A percentile compares a stretch with the other conserved stretches of the same genome.
phyloP scores from a whole-genome alignment of 2,888 invertebrate species.

The Microctonus aethiopoides region DNA sequence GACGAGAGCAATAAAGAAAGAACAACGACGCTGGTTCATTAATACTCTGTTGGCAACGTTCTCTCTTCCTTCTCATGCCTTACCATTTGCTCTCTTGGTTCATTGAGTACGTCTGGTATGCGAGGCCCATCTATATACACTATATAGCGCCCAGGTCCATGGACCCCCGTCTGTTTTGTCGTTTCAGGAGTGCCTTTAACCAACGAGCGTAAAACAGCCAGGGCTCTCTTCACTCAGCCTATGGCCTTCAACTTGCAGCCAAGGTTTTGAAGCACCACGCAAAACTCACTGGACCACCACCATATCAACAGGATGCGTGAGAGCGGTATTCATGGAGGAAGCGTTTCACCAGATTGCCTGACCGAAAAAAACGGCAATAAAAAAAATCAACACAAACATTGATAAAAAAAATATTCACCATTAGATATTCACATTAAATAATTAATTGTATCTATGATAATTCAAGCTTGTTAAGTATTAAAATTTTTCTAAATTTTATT shows the following conservation, averaged over 20 bases:
- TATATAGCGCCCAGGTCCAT: conserved; percentile 14
- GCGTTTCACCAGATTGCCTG: conserved; percentile 44
- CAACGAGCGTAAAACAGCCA: conserved; percentile 36
- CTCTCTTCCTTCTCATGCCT: conserved; percentile 26
- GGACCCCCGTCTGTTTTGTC: conserved; percentile 18
- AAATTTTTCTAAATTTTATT: too few species aligned
- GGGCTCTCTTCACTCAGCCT: conserved; percentile 23
- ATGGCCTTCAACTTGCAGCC: conserved; percentile 54
- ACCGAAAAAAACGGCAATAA: neutral
- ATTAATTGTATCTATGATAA: too few species aligned
- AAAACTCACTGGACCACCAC: conserved; percentile 34
- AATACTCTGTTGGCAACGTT: conserved; percentile 42
- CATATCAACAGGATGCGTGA: conserved; percentile 43
- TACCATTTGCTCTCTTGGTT: conserved; percentile 44
- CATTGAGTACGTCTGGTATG: conserved; percentile 63
- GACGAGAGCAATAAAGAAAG: conserved; percentile 24
- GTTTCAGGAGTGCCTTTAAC: conserved; percentile 13
- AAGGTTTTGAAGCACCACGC: conserved; percentile 50
- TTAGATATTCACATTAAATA: too few species aligned
- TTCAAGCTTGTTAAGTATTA: too few species aligned
- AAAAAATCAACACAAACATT: neutral
- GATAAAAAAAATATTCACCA: too few species aligned
- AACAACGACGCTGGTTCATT: conserved; percentile 45
- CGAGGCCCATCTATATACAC: conserved; percentile 51
- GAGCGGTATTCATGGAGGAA: conserved; percentile 38